Percentiles rank a stretch among this genome's conserved stretches.
These are phyloP conservation scores for Dicrostonyx torquatus DNA, from an alignment of 2,797 vertebrate genomes.

Conservation along the genomic window DNA sequence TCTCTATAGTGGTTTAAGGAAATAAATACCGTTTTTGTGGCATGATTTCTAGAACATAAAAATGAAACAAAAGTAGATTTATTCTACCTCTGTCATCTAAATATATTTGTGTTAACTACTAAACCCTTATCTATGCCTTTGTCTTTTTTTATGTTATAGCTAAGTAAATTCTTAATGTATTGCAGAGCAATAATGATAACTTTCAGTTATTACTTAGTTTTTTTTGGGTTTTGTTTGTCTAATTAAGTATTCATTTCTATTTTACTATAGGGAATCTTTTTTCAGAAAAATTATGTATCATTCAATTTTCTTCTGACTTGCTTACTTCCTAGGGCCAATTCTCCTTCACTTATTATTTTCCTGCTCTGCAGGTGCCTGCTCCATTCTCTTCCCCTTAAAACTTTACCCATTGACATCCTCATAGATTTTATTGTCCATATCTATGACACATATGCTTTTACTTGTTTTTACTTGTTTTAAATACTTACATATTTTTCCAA, in stretches of 20 bases:
- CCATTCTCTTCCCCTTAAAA: neutral
- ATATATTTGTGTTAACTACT: neutral
- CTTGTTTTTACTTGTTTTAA: neutral
- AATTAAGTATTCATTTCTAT: neutral
- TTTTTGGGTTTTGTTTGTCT: neutral
- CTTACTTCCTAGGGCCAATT: neutral
- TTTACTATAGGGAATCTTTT: neutral
- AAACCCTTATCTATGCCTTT: neutral
- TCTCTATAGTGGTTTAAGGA: neutral
- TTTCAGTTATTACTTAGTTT: neutral
- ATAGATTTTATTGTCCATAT: neutral
- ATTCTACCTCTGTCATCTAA: neutral
- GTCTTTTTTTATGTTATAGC: neutral
- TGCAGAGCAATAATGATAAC: neutral
- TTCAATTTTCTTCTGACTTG: neutral
- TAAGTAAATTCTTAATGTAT: neutral
- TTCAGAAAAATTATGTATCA: neutral
- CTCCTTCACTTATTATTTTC: neutral
- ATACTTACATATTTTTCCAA: neutral
- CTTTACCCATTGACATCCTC: neutral
- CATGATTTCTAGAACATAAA: neutral
- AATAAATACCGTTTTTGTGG: neutral
- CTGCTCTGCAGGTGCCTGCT: neutral
- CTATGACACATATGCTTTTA: neutral
- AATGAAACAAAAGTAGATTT: neutral